Evolutionary conservation across 2,797 vertebrate genomes (phyloP).

Genomic region (Artibeus jamaicensis): DNA sequence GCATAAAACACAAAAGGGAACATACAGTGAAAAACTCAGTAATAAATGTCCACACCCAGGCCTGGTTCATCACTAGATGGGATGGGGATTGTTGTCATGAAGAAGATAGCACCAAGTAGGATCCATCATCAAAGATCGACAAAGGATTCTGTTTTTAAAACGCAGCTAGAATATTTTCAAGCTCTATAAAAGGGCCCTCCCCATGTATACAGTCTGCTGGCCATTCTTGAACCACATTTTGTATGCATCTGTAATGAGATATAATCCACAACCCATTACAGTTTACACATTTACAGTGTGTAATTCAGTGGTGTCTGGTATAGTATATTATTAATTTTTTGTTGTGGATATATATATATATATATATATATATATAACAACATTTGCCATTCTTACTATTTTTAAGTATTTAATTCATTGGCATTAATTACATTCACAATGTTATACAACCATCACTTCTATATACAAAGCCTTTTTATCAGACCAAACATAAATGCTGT

Average conservation of each 20-base stretch:
- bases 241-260: background rate
- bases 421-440: background rate
- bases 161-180: background rate
- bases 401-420: background rate
- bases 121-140: background rate
- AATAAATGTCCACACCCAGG: background rate
- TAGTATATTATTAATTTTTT: background rate
- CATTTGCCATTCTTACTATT: background rate
- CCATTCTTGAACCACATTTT: background rate
- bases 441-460: background rate
- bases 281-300: background rate
- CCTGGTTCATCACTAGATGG: too few relatives aligned
- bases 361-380: too few relatives aligned
- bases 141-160: background rate
- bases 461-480: background rate
- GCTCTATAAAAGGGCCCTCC: background rate
- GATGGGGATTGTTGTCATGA: background rate
- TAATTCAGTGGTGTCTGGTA: background rate
- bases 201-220: background rate
- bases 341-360: background rate
- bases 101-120: background rate
- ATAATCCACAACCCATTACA: background rate
- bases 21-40: background rate
- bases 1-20: background rate
- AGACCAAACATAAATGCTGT: background rate